These are phyloP conservation scores for Coturnix japonica DNA, from an alignment of 2,113 vertebrate genomes.

Conservation along the genomic window DNA sequence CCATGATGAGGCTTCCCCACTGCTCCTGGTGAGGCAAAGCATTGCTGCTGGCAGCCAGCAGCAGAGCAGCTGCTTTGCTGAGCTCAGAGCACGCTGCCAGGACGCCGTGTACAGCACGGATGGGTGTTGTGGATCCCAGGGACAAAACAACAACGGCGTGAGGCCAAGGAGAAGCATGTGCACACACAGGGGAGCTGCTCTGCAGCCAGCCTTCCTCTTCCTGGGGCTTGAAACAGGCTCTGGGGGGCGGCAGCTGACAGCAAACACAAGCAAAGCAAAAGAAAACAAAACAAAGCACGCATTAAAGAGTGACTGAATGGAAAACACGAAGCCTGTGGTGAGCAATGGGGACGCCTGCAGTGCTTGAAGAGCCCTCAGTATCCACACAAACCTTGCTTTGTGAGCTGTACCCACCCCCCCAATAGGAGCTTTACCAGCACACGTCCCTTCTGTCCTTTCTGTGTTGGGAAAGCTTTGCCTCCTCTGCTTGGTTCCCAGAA, in stretches of 20 bases:
- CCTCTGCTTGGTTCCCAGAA: background rate
- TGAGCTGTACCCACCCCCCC: background rate
- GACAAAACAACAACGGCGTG: background rate
- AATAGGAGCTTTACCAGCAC: background rate
- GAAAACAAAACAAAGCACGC: too few species aligned
- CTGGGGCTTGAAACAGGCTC: rapidly evolving
- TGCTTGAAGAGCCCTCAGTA: background rate
- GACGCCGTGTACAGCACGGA: background rate
- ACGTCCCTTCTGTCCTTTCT: rapidly evolving
- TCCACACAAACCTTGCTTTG: background rate
- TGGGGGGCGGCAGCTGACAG: background rate
- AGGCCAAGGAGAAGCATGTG: too few species aligned
- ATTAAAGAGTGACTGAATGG: background rate
- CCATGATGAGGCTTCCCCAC: background rate
- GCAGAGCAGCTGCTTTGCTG: background rate
- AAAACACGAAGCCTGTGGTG: rapidly evolving
- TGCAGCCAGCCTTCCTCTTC: rapidly evolving
- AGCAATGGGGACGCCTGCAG: background rate
- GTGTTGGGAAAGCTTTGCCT: background rate
- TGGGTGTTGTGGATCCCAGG: background rate
- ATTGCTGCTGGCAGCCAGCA: rapidly evolving
- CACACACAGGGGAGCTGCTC: background rate
- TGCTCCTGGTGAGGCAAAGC: background rate
- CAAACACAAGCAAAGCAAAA: background rate
- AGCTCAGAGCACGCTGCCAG: background rate